These are phyloP conservation scores for Pavo muticus DNA, from an alignment of 2,113 vertebrate species.

Conservation along the genomic window DNA sequence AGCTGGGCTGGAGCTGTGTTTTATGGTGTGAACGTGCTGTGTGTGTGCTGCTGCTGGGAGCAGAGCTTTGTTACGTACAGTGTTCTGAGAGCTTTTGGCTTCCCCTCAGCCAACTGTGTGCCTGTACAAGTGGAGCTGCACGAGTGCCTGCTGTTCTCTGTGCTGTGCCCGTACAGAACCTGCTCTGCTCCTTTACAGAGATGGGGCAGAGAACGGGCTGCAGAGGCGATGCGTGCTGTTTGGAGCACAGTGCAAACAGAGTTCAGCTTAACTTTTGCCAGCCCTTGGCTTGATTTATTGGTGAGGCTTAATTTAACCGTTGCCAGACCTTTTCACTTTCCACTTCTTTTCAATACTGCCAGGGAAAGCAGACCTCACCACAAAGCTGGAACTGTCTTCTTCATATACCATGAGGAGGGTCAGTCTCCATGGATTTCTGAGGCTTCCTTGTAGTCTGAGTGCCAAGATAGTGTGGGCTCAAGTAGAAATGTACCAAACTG, in stretches of 20 bases:
- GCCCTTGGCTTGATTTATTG: not conserved
- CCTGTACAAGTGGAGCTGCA: rapidly evolving
- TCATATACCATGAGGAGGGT: not conserved
- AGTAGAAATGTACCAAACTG: not conserved
- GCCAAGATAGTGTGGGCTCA: rapidly evolving
- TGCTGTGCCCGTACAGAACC: not conserved
- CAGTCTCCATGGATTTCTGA: not conserved
- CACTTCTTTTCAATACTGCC: not conserved
- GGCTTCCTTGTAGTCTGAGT: not conserved
- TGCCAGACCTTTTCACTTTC: not conserved
- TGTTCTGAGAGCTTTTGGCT: not conserved
- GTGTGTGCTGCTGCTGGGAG: not conserved
- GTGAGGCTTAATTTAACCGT: not conserved
- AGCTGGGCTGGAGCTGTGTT: not conserved
- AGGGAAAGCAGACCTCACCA: not conserved
- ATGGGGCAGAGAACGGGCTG: not conserved
- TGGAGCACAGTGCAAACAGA: rapidly evolving
- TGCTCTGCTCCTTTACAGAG: not conserved
- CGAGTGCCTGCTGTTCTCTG: not conserved
- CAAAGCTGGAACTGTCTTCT: not conserved
- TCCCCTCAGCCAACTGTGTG: rapidly evolving
- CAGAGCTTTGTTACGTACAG: rapidly evolving
- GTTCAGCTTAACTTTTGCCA: not conserved
- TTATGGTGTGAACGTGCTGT: not conserved
- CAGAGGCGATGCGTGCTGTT: not conserved